phyloP scores from a whole-genome alignment of 2,888 invertebrate species.

The Meandrusa payeni region DNA sequence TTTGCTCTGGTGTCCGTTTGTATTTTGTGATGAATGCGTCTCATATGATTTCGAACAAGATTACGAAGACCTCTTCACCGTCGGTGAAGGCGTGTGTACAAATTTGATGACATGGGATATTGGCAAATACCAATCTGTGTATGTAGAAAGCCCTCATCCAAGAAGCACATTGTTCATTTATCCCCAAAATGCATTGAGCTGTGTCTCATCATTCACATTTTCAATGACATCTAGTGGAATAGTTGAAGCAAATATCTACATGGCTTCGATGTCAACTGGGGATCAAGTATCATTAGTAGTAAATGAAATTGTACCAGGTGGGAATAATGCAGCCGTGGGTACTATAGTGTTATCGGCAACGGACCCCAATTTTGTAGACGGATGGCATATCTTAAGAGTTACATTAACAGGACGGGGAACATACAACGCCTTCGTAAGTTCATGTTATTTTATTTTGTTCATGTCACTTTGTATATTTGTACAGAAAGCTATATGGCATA shows the following conservation, averaged over 20 bases:
- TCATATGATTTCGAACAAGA: slow-evolving; percentile 45
- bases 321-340: slow-evolving; percentile 31
- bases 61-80: slow-evolving; percentile 38
- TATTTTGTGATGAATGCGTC: slow-evolving; percentile 41
- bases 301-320: slow-evolving; percentile 32
- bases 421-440: slow-evolving; percentile 34
- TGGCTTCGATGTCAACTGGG: slow-evolving; percentile 30
- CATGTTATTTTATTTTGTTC: no score
- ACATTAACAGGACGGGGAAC: slow-evolving; percentile 26
- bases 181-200: slow-evolving; percentile 31
- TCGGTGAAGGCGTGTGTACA: slow-evolving; percentile 33
- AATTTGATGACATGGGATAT: slow-evolving; percentile 36
- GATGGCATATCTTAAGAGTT: slow-evolving; percentile 32
- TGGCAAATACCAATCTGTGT: slow-evolving; percentile 33
- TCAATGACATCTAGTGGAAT: slow-evolving; percentile 38
- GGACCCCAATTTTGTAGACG: slow-evolving; percentile 27
- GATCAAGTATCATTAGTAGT: slow-evolving; percentile 44
- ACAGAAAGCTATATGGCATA: no score
- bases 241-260: slow-evolving; percentile 45
- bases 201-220: slow-evolving; percentile 36
- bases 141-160: slow-evolving; percentile 33
- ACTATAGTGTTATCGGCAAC: slow-evolving; percentile 23
- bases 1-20: slow-evolving; percentile 29
- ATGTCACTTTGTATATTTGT: no score
- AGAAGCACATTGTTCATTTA: slow-evolving; percentile 38